These are phyloP conservation scores for Graptemys geographica DNA, from an alignment of 2,797 vertebrate species.

Conservation along the genomic window DNA sequence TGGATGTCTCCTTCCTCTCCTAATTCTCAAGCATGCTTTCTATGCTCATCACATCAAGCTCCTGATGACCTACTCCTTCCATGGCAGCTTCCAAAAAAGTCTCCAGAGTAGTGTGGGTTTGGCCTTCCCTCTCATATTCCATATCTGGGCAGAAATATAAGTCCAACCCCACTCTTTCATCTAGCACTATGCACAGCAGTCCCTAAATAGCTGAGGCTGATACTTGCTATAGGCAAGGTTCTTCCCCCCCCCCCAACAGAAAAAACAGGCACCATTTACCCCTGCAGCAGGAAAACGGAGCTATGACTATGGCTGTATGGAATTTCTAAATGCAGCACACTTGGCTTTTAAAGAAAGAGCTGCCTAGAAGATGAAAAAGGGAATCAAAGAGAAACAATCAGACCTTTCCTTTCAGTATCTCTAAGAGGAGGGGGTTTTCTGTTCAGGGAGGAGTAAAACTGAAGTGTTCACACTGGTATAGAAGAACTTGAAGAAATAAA, in stretches of 20 bases:
- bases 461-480: not conserved
- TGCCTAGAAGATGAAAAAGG: not conserved
- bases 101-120: not conserved
- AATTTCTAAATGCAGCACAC: not conserved
- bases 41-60: not conserved
- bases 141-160: not conserved
- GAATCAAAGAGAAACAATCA: not conserved
- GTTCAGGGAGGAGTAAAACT: not conserved
- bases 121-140: not conserved
- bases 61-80: not conserved
- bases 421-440: not conserved
- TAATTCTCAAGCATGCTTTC: not conserved
- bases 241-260: not conserved
- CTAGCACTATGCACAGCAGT: not conserved
- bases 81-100: not conserved
- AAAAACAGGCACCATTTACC: not conserved
- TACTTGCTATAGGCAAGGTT: not conserved
- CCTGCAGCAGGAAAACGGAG: not conserved
- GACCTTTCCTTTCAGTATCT: not conserved
- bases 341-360: not conserved
- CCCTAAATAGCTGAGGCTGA: not conserved
- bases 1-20: not conserved
- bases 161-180: not conserved
- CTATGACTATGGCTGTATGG: not conserved
- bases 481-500: not conserved